Evolutionary conservation across 2,888 invertebrate species (phyloP), one percentile per base, ranked within the genome.

Genomic region (Andricus curvator): DNA sequence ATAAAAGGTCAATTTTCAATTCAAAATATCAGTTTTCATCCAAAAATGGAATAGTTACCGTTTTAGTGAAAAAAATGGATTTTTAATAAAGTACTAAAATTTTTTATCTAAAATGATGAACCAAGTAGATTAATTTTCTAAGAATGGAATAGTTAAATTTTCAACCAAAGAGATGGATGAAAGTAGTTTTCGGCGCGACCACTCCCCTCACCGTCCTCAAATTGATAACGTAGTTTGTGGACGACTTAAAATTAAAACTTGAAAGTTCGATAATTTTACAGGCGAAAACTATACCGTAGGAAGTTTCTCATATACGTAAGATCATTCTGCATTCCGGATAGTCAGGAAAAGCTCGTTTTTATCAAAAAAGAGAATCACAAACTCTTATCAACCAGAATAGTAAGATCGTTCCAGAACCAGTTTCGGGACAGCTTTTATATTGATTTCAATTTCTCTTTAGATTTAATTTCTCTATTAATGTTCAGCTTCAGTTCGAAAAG

Each of bases 391-490:
- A 66, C 29, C 29, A 41, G 62, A 62, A 62, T 25, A 62, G 25
- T 15, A 62, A 15, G n/a, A 67, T 67, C 41, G 67, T 67, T 67
- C 22, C 15, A 67, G 37, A 67, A 67, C 67, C 41, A 41, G 80
- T 81, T 80, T 80, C 67, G 80, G 29, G 74, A 80, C 78, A 81
- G 84, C 85, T 83, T 86, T 83, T 83, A 80, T 85, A 84, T 86
- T 85, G 86, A 87, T 88, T 87, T 85, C 87, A 87, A 89, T 88
- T 88, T 88, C 88, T 89, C 89, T 83, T 84, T 84, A 82, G 78
- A 81, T 80, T 44, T 74, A 78, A 81, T 82, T 81, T 84, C 81
- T 84, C 81, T 65, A 13, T 20, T 60, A 60, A 77, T 64, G 51
- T 60, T 66, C 25, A 66, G 41, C 2, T 22, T 44, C 4, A 41